These are phyloP conservation scores for Caenorhabditis wallacei DNA, from an alignment of 2,888 invertebrate species.

Conservation along the genomic window DNA sequence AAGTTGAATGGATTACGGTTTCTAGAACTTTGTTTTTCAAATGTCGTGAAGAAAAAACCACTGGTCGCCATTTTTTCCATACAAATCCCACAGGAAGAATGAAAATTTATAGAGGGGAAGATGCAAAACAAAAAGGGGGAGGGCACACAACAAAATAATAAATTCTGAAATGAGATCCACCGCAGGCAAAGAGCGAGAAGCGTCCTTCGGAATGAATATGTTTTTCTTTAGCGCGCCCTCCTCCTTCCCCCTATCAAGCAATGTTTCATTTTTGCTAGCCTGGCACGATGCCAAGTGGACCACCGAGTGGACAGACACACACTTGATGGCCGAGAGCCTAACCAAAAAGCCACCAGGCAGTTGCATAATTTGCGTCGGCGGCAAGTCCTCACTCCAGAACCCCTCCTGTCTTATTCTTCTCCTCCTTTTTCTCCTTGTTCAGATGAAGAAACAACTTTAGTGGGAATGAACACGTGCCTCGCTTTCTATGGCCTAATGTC, in stretches of 20 bases:
- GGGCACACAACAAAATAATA: constrained; percentile 58
- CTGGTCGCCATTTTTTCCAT: not conserved
- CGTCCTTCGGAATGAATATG: constrained; percentile 51
- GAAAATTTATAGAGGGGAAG: constrained; percentile 6
- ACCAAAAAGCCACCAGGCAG: constrained; percentile 47
- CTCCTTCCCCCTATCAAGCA: constrained; percentile 4
- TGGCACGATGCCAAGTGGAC: constrained; percentile 54
- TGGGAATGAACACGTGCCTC: constrained; percentile 59
- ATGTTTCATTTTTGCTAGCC: constrained; percentile 48
- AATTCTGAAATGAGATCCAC: constrained; percentile 57
- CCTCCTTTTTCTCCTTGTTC: constrained; percentile 3
- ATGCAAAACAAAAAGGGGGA: constrained; percentile 23
- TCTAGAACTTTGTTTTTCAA: too few relatives aligned
- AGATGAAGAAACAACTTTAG: constrained; percentile 29
- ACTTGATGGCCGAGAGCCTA: constrained; percentile 58
- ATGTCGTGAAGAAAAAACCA: not conserved
- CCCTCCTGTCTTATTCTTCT: constrained; percentile 6
- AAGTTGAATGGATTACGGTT: too few relatives aligned
- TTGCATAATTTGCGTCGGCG: constrained; percentile 54
- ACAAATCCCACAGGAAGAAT: constrained; percentile 38
- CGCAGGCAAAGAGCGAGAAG: constrained; percentile 34
- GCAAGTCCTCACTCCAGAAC: not conserved
- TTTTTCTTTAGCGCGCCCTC: constrained; percentile 30
- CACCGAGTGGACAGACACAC: constrained; percentile 33
- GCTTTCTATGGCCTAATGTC: constrained; percentile 39